These are phyloP conservation scores for Sialis lutaria DNA, from an alignment of 2,888 invertebrate species.

Conservation along the genomic window DNA sequence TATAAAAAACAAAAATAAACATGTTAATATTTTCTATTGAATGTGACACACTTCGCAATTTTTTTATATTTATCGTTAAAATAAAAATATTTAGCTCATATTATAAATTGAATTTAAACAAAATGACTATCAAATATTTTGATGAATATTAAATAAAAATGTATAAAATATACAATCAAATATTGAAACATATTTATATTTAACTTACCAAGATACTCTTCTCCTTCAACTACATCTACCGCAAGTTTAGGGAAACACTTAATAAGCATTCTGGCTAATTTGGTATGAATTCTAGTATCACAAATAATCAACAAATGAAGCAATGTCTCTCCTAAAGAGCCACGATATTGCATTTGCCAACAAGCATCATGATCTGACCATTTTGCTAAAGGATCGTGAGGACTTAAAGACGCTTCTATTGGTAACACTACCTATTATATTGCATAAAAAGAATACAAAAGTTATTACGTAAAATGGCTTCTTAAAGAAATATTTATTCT, in stretches of 20 bases:
- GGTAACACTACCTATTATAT: conserved; percentile 50
- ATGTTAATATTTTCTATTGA: background rate
- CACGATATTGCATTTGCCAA: conserved; percentile 95
- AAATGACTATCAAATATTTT: too few relatives aligned
- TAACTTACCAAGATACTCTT: conserved; percentile 74
- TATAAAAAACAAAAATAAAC: background rate
- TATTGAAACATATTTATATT: background rate
- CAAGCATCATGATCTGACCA: conserved; percentile 88
- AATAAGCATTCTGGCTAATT: conserved; percentile 74
- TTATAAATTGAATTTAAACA: too few relatives aligned
- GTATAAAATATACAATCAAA: background rate
- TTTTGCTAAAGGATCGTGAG: conserved; percentile 72
- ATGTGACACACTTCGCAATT: background rate
- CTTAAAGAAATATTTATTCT: background rate
- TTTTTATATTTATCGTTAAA: too few relatives aligned
- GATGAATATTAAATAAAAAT: background rate
- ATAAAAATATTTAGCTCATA: too few relatives aligned
- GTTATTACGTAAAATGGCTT: background rate
- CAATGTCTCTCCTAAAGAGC: conserved; percentile 86
- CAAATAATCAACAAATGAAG: conserved; percentile 90
- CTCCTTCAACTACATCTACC: conserved; percentile 90
- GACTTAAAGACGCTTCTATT: conserved; percentile 69
- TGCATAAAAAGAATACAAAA: background rate
- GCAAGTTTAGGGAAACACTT: conserved; percentile 83
- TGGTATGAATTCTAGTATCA: conserved; percentile 65